Percentiles rank a stretch among this genome's conserved stretches.
Conservation (phyloP, 2,888 invertebrate species). For the Sarcophaga variegata region DNA sequence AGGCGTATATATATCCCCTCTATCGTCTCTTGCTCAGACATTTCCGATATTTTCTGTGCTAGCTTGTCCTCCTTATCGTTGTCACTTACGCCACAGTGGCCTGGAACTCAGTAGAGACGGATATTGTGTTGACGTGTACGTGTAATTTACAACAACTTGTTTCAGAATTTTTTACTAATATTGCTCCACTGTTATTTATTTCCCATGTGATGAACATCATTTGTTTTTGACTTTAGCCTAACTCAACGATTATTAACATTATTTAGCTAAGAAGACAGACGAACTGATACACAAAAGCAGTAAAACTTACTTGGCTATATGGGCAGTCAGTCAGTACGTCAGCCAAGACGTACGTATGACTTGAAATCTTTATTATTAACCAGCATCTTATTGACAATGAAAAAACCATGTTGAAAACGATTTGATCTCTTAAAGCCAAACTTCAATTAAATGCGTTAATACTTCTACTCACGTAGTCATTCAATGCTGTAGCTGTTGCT, state of each 20-base stretch:
- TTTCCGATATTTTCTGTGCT: too few relatives aligned
- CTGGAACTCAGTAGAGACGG: fast-evolving
- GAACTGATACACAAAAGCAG: too few relatives aligned
- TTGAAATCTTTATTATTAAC: slow-evolving; percentile 40
- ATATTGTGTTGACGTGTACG: too few relatives aligned
- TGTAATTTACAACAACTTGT: too few relatives aligned
- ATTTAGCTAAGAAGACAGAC: background rate
- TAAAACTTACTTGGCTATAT: background rate
- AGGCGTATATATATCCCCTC: too few relatives aligned
- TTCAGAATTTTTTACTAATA: too few relatives aligned
- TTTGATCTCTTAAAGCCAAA: slow-evolving; percentile 13
- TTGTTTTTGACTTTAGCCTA: background rate
- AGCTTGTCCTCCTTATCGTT: too few relatives aligned
- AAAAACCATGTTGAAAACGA: background rate
- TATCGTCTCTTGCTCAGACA: too few relatives aligned
- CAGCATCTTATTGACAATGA: slow-evolving; percentile 40
- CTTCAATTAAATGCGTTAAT: slow-evolving; percentile 24
- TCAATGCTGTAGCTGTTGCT: background rate
- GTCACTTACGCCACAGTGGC: too few relatives aligned
- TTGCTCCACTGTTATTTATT: too few relatives aligned
- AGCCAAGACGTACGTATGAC: background rate
- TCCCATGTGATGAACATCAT: background rate
- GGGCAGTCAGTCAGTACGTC: background rate
- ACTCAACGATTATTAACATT: background rate
- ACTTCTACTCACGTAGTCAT: slow-evolving; percentile 9